These are phyloP conservation scores for Bombus balteatus DNA, from an alignment of 1,140 invertebrate species.

Conservation along the genomic window DNA sequence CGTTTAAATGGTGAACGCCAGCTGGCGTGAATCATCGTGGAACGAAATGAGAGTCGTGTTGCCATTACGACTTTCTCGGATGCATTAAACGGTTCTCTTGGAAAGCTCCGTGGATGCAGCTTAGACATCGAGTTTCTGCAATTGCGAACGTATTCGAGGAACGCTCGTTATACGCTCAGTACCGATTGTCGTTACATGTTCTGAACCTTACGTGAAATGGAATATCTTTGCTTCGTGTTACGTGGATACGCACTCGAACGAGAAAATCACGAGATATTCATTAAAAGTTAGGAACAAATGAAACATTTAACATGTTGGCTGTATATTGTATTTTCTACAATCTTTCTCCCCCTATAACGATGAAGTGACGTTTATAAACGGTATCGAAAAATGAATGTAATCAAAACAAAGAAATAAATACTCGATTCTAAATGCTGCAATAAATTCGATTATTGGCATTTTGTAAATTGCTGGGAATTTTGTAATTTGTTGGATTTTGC, in stretches of 20 bases:
- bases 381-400: neutral
- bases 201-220: conserved; percentile 5
- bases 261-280: neutral
- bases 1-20: neutral
- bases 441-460: neutral
- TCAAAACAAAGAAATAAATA: neutral
- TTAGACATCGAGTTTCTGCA: conserved; percentile 8
- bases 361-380: neutral
- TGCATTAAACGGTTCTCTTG: conserved; percentile 23
- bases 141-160: conserved; percentile 7
- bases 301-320: neutral
- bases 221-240: neutral
- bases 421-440: neutral
- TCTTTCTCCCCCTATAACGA: neutral
- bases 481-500: neutral
- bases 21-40: neutral
- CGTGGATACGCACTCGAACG: neutral
- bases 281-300: neutral
- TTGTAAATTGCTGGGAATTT: no score
- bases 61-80: conserved; percentile 21
- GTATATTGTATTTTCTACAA: neutral
- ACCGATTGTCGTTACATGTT: neutral
- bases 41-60: neutral
- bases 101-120: neutral
- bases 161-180: neutral